Conservation (phyloP, 1,140 invertebrate genomes). For the Orchestia grillus region DNA sequence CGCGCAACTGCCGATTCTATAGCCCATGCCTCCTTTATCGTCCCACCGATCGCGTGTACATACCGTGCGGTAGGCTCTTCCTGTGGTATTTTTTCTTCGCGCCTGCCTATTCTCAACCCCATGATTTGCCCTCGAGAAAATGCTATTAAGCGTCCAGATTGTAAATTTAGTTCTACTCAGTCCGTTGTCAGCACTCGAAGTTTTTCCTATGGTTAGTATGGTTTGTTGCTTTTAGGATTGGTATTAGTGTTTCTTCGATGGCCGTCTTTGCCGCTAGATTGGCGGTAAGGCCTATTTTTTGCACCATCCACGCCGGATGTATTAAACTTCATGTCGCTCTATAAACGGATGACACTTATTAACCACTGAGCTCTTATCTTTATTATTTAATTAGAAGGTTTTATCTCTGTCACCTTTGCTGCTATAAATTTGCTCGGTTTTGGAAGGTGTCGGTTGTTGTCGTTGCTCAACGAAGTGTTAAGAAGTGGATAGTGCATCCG, state of each 20-base stretch:
- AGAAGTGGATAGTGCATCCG: not conserved
- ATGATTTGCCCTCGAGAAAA: conserved; percentile 31
- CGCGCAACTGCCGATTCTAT: not conserved
- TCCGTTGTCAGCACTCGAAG: not conserved
- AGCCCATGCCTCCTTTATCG: conserved; percentile 16
- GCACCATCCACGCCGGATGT: not conserved
- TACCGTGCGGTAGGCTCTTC: conserved; percentile 3
- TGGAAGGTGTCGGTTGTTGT: conserved; percentile 3
- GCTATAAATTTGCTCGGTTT: not conserved
- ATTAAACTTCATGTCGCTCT: conserved; percentile 50
- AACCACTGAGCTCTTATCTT: conserved; percentile 51
- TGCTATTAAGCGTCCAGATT: not conserved
- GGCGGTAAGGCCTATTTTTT: conserved; percentile 33
- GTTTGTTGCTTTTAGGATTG: not conserved
- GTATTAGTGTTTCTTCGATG: not conserved
- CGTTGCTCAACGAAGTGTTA: not conserved
- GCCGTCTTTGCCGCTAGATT: not conserved
- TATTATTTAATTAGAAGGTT: conserved; percentile 56
- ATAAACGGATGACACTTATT: conserved; percentile 49
- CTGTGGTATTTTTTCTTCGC: conserved; percentile 40
- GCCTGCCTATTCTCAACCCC: conserved; percentile 11
- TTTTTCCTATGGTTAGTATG: not conserved
- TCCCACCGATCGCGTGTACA: conserved; percentile 9
- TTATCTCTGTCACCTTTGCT: conserved; percentile 34
- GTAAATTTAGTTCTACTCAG: conserved; percentile 41